Percentiles rank a stretch among this genome's conserved stretches.
These are phyloP conservation scores for Bubo bubo DNA, from an alignment of 2,113 vertebrate species.

Conservation along the genomic window DNA sequence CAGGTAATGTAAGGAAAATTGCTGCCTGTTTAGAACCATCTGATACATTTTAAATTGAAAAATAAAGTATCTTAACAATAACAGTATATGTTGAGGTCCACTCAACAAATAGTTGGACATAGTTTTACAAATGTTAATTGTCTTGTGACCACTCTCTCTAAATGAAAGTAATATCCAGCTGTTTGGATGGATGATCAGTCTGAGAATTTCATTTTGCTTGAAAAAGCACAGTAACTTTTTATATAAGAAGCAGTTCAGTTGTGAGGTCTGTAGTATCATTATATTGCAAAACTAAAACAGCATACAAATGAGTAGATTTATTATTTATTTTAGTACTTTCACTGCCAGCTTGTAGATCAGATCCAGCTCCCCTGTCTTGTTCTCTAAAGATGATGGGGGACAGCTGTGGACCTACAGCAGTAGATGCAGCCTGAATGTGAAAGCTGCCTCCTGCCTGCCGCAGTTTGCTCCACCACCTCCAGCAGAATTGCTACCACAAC, in stretches of 20 bases:
- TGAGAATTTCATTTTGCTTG: neutral
- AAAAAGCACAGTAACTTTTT: neutral
- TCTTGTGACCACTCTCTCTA: constrained; percentile 22
- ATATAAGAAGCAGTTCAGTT: neutral
- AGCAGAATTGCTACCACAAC: neutral
- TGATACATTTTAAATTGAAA: neutral
- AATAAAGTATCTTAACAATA: neutral
- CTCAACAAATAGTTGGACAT: neutral
- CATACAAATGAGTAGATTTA: neutral
- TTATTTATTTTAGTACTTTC: neutral
- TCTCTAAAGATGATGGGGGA: neutral
- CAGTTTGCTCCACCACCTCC: neutral
- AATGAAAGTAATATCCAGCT: neutral
- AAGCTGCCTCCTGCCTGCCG: neutral
- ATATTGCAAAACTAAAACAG: neutral
- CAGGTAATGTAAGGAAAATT: neutral
- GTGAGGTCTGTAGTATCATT: neutral
- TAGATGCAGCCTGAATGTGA: neutral
- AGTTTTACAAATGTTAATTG: neutral
- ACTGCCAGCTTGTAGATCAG: neutral
- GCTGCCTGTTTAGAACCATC: neutral
- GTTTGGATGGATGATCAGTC: constrained; percentile 18
- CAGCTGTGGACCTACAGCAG: neutral
- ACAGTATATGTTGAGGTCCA: neutral
- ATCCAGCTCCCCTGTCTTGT: neutral